Evolutionary conservation across 2,888 invertebrate species (phyloP), one percentile per base, ranked within the genome.

Genomic region (Chymomyza amoena): DNA sequence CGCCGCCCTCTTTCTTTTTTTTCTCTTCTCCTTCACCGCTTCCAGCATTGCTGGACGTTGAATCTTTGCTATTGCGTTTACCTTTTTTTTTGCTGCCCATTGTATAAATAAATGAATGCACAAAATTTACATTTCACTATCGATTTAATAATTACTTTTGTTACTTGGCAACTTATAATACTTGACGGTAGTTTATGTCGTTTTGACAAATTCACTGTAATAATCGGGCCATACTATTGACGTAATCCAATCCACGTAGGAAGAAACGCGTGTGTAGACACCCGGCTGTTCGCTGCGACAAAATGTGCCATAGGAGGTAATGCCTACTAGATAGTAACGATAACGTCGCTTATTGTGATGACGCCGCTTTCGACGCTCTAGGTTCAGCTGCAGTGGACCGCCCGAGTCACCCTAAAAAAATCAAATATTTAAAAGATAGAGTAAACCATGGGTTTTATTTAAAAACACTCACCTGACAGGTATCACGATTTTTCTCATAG

Each of bases 51-150:
- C 89, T 90, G 4, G 89, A 80, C 2, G 89, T 89, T 0, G 91
- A 91, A 78, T 93, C 93, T 71, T 94, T 94, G 77, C 92, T 93
- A 80, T 94, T 94, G 16, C 93, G 92, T 81, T 94, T 94, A 82
- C 92, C 92, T 45, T 25, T 57, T 28, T 18, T 18, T 54, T 54
- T 54, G 52, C 52, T 18, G 18, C 52, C 52, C 52, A 54, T 54
- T 45, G 6, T 6, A 16, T 5, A 60, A 28, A 61, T 9, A 5
- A 51, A 3, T 1, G n/a, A 32, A 7, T 32, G 6, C 1, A 0
- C 5, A 16, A 57, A 60, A 25, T 32, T n/a, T 10, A 5, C 5
- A 10, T 59, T 62, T 39, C 25, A 50, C 60, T 69, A 88, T 88
- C 66, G 89, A 88, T 84, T 76, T 69, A 88, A 77, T 70, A 84